Evolutionary conservation across 2,113 vertebrate genomes (phyloP).

Genomic region (Caretta caretta): DNA sequence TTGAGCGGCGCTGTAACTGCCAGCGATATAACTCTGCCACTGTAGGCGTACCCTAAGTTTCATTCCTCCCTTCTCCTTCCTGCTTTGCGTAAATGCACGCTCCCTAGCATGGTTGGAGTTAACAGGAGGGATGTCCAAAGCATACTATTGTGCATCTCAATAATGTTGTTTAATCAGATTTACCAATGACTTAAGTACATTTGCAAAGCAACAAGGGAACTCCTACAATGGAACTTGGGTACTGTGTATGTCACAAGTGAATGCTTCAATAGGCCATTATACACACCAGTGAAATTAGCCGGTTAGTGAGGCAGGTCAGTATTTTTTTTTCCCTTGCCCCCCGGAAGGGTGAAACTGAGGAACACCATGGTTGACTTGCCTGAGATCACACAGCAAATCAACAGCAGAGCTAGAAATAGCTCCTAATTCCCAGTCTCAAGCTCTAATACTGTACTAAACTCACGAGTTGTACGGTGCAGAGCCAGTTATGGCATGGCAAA

Average conservation of each 20-base stretch:
- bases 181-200: not conserved
- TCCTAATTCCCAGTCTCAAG: not conserved
- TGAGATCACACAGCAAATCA: not conserved
- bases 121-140: not conserved
- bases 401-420: not conserved
- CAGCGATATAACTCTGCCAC: no score
- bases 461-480: not conserved
- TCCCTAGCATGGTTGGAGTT: not conserved
- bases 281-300: not conserved
- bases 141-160: not conserved
- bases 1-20: no score
- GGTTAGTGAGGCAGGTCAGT: no score
- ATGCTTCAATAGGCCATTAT: not conserved
- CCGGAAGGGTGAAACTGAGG: not conserved
- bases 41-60: not conserved
- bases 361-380: not conserved
- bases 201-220: not conserved
- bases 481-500: not conserved
- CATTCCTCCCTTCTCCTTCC: not conserved
- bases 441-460: not conserved
- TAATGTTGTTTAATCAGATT: not conserved
- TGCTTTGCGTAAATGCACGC: not conserved
- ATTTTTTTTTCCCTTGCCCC: accelerated
- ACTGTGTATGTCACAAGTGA: not conserved
- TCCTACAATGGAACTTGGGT: not conserved